Conservation (phyloP, 2,888 invertebrate genomes). For the Abscondita cerata region DNA sequence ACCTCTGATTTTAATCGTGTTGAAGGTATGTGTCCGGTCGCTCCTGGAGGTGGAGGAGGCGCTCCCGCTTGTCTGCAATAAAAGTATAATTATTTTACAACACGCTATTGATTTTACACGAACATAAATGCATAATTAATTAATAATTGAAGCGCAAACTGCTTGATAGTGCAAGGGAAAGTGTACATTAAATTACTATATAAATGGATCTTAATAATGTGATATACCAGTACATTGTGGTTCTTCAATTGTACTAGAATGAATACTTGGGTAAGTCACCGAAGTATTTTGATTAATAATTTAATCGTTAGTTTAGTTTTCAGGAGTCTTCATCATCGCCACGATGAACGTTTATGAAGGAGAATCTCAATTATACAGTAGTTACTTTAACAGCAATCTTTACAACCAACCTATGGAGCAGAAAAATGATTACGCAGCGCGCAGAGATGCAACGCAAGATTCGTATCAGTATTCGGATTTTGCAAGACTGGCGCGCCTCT, state of each 20-base stretch:
- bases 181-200: constrained; percentile 16
- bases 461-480: neutral
- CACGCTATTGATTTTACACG: neutral
- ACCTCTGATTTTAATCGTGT: constrained; percentile 45
- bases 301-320: neutral
- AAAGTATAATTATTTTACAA: constrained; percentile 10
- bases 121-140: constrained; percentile 1
- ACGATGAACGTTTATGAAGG: neutral
- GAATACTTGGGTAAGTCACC: constrained; percentile 20
- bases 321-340: neutral
- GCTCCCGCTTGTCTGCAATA: constrained; percentile 33
- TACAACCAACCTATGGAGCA: no score
- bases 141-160: constrained; percentile 16
- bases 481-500: neutral
- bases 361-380: neutral
- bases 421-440: no score
- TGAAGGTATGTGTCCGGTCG: constrained; percentile 40
- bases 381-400: no score
- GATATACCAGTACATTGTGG: neutral
- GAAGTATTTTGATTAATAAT: neutral
- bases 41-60: constrained; percentile 43
- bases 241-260: constrained; percentile 9
- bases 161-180: constrained; percentile 20
- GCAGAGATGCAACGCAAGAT: neutral
- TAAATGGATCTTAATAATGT: no score